Base-by-base conservation (phyloP, 1,140 invertebrate genomes). In the Tetramorium simillimum region DNA sequence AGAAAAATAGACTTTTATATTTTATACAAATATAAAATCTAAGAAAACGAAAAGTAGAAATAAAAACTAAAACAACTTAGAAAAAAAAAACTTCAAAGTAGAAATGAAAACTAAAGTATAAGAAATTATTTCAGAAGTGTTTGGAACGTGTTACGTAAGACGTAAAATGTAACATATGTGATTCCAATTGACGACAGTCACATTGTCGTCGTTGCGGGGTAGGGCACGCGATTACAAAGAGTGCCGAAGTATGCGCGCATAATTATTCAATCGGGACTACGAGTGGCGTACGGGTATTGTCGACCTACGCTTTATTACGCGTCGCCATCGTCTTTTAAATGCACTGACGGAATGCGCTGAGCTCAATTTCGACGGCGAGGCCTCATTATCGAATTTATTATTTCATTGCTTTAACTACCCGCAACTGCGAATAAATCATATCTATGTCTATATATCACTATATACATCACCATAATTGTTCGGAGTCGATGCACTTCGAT, bases 241-340 rank as follows among this genome's bases (percentile, higher is more conserved):
- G 75, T 75, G n/a, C 65, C 60, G 46, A 86, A 80, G 53, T 89
- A 87, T 63, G 86, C 70, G 63, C 63, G 78, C 88, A 88, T 92
- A 93, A 93, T 93, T 93, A 93, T 93, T 93, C 92, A 93, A 93
- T 93, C 91, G 88, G 51, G 86, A 90, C 63, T 58, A 78, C 65
- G 85, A 87, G 58, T 78, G 85, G n/a, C n/a, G n/a, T n/a, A n/a
- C n/a, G n/a, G n/a, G 72, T 75, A 92, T 92, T 88, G 85, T 86
- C 90, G 67, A 84, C 93, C 93, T 89, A 92, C 92, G 89, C 91
- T 89, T 92, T 90, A 89, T 93, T 91, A 89, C 73, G 53, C 37
- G 56, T 80, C 58, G 73, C 82, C 46, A 49, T 80, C 62, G 81
- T 89, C 82, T 87, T 85, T 90, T 88, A 86, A 43, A 89, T 86